Percentiles rank a stretch among this genome's conserved stretches.
Conservation (phyloP, 23 tunicate genomes). For the Oikopleura albicans region DNA sequence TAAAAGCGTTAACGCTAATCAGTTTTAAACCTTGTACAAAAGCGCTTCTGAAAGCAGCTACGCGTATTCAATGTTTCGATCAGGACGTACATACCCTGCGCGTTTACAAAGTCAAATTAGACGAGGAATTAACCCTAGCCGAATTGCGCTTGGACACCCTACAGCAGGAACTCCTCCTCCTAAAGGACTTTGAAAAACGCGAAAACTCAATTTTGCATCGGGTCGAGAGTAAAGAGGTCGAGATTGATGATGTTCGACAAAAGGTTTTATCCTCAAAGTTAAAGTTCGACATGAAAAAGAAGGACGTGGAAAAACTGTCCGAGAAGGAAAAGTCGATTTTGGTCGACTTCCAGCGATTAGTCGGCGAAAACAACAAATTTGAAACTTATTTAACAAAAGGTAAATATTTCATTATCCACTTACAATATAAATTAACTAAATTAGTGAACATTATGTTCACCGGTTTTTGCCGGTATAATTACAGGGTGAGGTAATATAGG, state of each 20-base stretch:
- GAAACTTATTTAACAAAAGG: conserved; percentile 51
- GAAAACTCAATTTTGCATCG: conserved; percentile 49
- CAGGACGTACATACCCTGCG: conserved; percentile 55
- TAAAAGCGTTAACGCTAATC: too few relatives aligned
- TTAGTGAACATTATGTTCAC: too few relatives aligned
- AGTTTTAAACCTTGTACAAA: too few relatives aligned
- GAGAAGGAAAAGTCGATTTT: conserved; percentile 62
- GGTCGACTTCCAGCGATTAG: conserved; percentile 31
- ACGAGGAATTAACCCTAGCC: conserved; percentile 78
- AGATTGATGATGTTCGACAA: conserved; percentile 31
- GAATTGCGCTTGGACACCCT: conserved; percentile 76
- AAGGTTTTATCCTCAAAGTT: conserved; percentile 42
- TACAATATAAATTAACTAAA: too few relatives aligned
- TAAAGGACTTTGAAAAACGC: conserved; percentile 79
- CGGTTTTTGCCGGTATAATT: too few relatives aligned
- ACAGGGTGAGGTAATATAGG: too few relatives aligned
- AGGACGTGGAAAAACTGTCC: conserved; percentile 57
- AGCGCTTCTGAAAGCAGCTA: background rate
- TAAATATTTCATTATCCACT: too few relatives aligned
- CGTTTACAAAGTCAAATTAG: conserved; percentile 38
- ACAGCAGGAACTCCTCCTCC: conserved; percentile 60
- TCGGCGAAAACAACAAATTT: conserved; percentile 93
- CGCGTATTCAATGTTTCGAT: conserved; percentile 28
- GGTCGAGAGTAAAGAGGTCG: conserved; percentile 41
- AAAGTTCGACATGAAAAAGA: conserved; percentile 35